A percentile compares a stretch with the other conserved stretches of the same genome.
Evolutionary conservation across 2,113 vertebrate species (phyloP).

Genomic region (Arvicanthis niloticus): DNA sequence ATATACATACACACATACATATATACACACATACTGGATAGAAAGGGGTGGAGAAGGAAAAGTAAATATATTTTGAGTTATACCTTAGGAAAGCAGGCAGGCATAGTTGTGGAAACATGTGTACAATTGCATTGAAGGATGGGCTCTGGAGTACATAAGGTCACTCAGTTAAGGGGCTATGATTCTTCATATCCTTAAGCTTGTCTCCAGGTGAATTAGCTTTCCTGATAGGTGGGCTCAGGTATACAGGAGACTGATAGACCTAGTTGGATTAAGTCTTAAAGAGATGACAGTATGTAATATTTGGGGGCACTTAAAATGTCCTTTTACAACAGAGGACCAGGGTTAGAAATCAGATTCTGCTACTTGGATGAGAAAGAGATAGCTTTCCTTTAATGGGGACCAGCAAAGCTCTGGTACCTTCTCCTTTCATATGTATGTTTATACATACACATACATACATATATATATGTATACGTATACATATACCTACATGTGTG

Average conservation of each 20-base stretch:
- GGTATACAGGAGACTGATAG: too few relatives aligned
- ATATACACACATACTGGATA: neutral
- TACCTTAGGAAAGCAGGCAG: neutral
- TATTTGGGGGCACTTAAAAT: neutral
- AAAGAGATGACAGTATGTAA: neutral
- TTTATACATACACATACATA: too few relatives aligned
- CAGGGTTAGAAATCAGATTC: neutral
- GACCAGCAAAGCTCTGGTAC: neutral
- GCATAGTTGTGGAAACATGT: neutral
- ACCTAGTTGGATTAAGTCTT: neutral
- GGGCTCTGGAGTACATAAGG: neutral
- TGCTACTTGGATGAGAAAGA: neutral
- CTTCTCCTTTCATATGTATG: neutral
- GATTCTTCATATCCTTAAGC: neutral
- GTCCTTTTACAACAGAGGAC: neutral
- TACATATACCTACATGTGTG: too few relatives aligned
- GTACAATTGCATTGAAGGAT: neutral
- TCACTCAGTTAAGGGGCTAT: neutral
- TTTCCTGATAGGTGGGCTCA: neutral
- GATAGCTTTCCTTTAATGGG: neutral
- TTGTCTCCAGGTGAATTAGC: neutral
- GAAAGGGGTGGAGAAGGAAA: neutral
- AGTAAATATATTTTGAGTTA: neutral
- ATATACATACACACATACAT: neutral
- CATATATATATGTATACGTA: too few relatives aligned